Base-by-base conservation (phyloP, 2,113 vertebrate species). In the Zosterops japonicus region DNA sequence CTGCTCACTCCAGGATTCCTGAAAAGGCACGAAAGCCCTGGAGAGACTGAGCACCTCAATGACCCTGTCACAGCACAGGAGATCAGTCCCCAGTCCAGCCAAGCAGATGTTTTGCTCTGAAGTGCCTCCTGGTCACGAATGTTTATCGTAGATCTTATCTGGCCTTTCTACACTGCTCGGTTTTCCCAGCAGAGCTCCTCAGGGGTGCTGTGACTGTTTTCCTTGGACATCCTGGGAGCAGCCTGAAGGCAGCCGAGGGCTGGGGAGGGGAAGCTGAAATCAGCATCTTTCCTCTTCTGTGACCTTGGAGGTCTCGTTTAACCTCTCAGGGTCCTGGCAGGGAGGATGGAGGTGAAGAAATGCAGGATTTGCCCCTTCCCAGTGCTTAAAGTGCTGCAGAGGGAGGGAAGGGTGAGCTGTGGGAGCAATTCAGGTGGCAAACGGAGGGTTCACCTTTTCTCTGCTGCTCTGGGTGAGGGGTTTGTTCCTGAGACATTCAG, bases 141-240 rank as follows among this genome's bases (percentile, higher is more conserved):
- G 9, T 28, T 80, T 19, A 1, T 74, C 28, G 8, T 55, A 0
- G 7, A 1, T 18, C 23, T 74, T 10, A 3, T n/a, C 68, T 50
- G 39, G 8, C 39, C 39, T 27, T 77, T 83, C 25, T 8, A 10
- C 3, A 7, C 5, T 0, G 19, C 50, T 59, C 4, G 2, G 12
- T n/a, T 7, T 17, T 24, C 35, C 11, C 68, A 65, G 42, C n/a
- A 57, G 41, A 86, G 31, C 42, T 81, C 55, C 72, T 91, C 50
- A 8, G 68, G 22, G 80, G 10, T 53, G 76, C 18, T 77, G 3
- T 15, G 41, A 39, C 39, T 8, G 36, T 14, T 50, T 11, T 2
- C 11, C 7, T 2, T 64, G 57, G 75, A 53, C 82, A 71, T 21
- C 31, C 55, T 70, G 61, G 27, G 55, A 88, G 67, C 53, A 69